Evolutionary conservation across 2,113 vertebrate species (phyloP).

Genomic region (Xiphophorus hellerii): DNA sequence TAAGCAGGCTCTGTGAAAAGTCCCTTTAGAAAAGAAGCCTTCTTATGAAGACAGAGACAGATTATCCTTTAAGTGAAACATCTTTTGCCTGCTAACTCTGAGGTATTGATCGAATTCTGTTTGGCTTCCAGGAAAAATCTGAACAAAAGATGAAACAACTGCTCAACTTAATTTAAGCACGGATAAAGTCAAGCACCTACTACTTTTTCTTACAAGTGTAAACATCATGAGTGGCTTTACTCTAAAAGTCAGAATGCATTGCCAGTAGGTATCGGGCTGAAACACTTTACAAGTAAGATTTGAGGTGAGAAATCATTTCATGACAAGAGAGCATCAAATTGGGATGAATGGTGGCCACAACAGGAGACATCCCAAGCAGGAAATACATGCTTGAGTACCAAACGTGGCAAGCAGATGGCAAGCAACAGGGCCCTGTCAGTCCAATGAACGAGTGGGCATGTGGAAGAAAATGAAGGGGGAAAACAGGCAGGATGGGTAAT

Average conservation of each 20-base stretch:
- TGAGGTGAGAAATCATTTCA: constrained; percentile 8
- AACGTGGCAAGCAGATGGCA: constrained; percentile 71
- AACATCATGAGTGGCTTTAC: constrained; percentile 13
- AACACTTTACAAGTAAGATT: constrained; percentile 5
- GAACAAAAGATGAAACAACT: constrained; percentile 42
- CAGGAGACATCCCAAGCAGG: constrained; percentile 47
- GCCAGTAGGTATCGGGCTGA: constrained; percentile 3
- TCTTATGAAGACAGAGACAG: constrained; percentile 53
- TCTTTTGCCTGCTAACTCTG: constrained; percentile 61
- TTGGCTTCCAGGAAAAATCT: constrained; percentile 37
- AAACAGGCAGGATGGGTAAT: constrained; percentile 50
- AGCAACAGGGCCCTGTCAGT: constrained; percentile 66
- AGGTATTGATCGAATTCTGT: constrained; percentile 61
- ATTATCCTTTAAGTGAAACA: constrained; percentile 68
- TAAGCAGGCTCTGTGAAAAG: constrained; percentile 40
- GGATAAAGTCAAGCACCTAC: not conserved
- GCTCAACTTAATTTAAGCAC: not conserved
- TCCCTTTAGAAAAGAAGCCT: constrained; percentile 40
- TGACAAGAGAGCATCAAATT: constrained; percentile 17
- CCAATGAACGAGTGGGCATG: constrained; percentile 50
- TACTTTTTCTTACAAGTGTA: not conserved
- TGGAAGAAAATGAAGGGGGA: constrained; percentile 34
- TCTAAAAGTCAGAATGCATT: constrained; percentile 3
- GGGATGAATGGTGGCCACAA: constrained; percentile 42
- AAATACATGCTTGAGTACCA: constrained; percentile 44